Evolutionary conservation across 2,888 invertebrate genomes (phyloP).

Genomic region (Didymodactylos carnosus): DNA sequence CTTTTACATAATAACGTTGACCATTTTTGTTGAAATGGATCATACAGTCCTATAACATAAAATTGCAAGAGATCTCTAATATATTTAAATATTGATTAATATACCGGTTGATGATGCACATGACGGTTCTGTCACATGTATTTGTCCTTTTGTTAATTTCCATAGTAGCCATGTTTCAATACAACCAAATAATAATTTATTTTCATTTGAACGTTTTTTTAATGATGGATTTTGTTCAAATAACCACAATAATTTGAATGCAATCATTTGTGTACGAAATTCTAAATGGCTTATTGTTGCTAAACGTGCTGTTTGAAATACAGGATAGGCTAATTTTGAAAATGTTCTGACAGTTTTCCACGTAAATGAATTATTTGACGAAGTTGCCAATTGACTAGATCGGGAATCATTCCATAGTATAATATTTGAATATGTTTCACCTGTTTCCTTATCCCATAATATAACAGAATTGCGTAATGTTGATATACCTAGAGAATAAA

Average conservation of each 20-base stretch:
- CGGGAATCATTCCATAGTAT: background rate
- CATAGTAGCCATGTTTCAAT: constrained; percentile 80
- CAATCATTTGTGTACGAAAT: background rate
- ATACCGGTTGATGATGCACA: constrained; percentile 77
- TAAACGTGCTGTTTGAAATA: background rate
- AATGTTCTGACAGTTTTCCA: background rate
- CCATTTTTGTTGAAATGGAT: background rate
- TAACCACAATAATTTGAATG: constrained; percentile 1
- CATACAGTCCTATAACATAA: no score
- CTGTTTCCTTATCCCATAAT: background rate
- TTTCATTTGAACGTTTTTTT: background rate
- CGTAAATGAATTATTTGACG: background rate
- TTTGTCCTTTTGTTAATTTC: constrained; percentile 46
- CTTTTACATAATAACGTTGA: background rate
- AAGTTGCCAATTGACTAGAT: background rate
- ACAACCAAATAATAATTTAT: constrained; percentile 41
- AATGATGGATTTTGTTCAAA: background rate
- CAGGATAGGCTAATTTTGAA: background rate
- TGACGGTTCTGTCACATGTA: constrained; percentile 67
- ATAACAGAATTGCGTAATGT: background rate
- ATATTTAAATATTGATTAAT: no score
- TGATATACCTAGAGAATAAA: background rate
- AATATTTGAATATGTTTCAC: background rate
- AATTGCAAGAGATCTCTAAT: no score
- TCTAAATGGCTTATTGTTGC: background rate